Evolutionary conservation across 2,113 vertebrate genomes (phyloP).

Genomic region (Todiramphus saurophagus): DNA sequence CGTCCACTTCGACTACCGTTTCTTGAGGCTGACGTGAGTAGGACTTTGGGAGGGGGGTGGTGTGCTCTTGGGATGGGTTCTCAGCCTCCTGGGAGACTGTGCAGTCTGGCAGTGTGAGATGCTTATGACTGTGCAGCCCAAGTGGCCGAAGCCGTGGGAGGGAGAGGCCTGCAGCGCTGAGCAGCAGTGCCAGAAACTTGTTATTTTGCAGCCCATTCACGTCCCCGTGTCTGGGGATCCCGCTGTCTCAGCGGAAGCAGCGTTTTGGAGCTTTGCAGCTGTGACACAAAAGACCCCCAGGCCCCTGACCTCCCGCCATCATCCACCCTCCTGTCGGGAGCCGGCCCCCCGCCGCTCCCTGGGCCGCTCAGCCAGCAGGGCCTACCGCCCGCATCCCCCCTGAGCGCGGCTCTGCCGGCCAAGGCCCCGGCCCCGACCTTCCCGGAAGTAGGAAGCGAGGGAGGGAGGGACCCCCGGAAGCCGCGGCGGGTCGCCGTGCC

Average conservation of each 20-base stretch:
- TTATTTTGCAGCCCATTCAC: neutral
- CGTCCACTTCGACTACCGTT: conserved; percentile 60
- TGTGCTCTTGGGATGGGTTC: neutral
- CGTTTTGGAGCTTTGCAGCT: neutral
- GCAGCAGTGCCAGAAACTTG: neutral
- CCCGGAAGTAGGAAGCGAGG: too few species aligned
- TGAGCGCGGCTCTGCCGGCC: neutral
- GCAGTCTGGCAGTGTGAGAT: accelerated
- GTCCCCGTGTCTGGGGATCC: neutral
- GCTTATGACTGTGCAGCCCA: neutral
- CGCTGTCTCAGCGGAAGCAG: neutral
- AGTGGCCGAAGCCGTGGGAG: accelerated
- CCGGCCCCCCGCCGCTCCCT: too few species aligned
- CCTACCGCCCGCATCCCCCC: neutral
- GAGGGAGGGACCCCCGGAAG: neutral
- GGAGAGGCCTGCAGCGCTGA: neutral
- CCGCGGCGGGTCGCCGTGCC: neutral
- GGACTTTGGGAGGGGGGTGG: neutral
- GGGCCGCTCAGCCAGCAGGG: neutral
- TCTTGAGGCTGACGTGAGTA: conserved; percentile 68
- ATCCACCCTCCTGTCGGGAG: too few species aligned
- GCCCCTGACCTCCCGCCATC: neutral
- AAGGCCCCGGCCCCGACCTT: neutral
- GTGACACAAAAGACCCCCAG: neutral
- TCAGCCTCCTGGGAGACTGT: neutral